phyloP scores from a whole-genome alignment of 2,113 vertebrate species.

The Terrapene triunguis region DNA sequence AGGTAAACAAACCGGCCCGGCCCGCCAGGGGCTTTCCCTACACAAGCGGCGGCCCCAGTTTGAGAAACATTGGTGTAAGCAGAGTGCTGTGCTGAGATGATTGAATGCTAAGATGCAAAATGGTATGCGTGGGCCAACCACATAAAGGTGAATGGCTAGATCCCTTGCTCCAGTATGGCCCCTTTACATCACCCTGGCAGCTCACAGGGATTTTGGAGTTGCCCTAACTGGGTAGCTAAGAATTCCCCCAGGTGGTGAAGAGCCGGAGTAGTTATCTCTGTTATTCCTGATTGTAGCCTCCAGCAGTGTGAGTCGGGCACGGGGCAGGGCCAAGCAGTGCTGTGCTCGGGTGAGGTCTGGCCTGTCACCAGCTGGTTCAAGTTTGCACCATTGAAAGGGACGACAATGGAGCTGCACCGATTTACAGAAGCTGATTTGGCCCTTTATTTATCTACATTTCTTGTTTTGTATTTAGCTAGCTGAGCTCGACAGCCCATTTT shows the following conservation, averaged over 20 bases:
- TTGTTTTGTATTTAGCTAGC: neutral
- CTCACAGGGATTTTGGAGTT: neutral
- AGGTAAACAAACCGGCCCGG: no score
- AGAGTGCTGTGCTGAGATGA: neutral
- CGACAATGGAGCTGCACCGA: neutral
- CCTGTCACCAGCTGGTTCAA: neutral
- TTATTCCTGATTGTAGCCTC: neutral
- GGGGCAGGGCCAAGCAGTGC: accelerated
- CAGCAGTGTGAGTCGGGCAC: accelerated
- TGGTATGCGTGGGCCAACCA: neutral
- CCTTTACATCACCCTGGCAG: neutral
- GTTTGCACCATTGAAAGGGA: neutral
- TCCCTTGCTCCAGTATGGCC: neutral
- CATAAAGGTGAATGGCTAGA: neutral
- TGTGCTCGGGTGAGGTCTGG: neutral
- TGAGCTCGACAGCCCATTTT: neutral
- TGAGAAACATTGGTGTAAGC: neutral
- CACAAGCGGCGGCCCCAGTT: no score
- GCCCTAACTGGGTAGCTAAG: neutral
- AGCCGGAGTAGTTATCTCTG: neutral
- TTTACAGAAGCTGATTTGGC: neutral
- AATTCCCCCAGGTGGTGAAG: neutral
- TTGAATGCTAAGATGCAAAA: neutral
- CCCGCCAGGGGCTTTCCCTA: no score
- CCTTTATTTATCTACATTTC: neutral